Conservation (phyloP, 2,888 invertebrate genomes). For the Chloromyia formosa region DNA sequence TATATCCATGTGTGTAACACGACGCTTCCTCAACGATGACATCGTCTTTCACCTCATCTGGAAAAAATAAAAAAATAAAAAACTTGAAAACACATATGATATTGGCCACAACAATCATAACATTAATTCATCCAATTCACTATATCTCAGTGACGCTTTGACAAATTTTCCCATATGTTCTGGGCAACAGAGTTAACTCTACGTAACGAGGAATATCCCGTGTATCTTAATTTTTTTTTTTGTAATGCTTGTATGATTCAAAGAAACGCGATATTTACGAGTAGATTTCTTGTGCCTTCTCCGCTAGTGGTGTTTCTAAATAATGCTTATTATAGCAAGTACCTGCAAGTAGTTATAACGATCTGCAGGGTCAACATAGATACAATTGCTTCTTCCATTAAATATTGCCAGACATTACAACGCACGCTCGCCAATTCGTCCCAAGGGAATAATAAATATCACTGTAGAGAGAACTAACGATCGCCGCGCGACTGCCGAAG, state of each 20-base stretch:
- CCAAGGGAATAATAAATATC: too few relatives aligned
- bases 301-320: not conserved
- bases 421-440: too few relatives aligned
- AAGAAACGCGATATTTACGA: too few relatives aligned
- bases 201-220: conserved; percentile 21
- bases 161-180: not conserved
- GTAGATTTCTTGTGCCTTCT: not conserved
- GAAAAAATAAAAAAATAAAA: not conserved
- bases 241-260: too few relatives aligned
- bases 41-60: not conserved
- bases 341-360: not conserved
- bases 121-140: not conserved
- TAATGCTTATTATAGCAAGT: not conserved
- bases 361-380: not conserved
- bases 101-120: not conserved
- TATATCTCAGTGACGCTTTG: not conserved
- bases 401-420: not conserved
- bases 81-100: not conserved
- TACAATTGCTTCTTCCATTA: not conserved
- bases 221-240: too few relatives aligned
- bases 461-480: too few relatives aligned
- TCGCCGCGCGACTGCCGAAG: too few relatives aligned
- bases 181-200: not conserved
- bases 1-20: too few relatives aligned
- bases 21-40: not conserved